A percentile compares a stretch with the other conserved stretches of the same genome.
Evolutionary conservation across 2,113 vertebrate species (phyloP).

Genomic region (Tauraco erythrolophus): DNA sequence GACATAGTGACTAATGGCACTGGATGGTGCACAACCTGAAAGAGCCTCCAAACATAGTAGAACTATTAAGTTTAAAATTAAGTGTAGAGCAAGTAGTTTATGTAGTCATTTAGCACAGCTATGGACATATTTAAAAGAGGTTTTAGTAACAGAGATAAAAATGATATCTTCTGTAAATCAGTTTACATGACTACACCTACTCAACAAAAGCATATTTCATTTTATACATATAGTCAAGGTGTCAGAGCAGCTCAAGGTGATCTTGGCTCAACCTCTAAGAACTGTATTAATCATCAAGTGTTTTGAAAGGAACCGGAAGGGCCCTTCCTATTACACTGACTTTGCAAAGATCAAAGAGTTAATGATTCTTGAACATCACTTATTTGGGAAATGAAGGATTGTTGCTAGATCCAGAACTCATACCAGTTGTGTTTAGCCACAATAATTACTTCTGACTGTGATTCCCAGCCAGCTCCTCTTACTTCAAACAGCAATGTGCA

Average conservation of each 20-base stretch:
- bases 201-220: neutral
- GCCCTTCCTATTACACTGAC: neutral
- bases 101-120: neutral
- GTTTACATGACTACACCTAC: neutral
- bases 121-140: neutral
- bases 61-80: neutral
- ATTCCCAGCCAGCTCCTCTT: neutral
- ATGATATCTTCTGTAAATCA: neutral
- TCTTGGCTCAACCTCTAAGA: constrained; percentile 15
- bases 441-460: neutral
- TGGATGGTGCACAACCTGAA: neutral
- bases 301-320: constrained; percentile 17
- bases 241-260: neutral
- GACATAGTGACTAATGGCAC: neutral
- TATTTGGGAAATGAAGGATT: neutral
- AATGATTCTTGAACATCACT: neutral
- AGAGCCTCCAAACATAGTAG: accelerated
- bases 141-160: neutral
- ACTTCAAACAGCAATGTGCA: neutral
- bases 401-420: neutral
- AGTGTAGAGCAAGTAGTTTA: neutral
- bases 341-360: constrained; percentile 4
- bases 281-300: neutral
- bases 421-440: neutral
- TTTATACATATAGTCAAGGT: neutral